phyloP scores from a whole-genome alignment of 37 sponge, comb jelly and placozoan genomes.

The Tethya wilhelma region DNA sequence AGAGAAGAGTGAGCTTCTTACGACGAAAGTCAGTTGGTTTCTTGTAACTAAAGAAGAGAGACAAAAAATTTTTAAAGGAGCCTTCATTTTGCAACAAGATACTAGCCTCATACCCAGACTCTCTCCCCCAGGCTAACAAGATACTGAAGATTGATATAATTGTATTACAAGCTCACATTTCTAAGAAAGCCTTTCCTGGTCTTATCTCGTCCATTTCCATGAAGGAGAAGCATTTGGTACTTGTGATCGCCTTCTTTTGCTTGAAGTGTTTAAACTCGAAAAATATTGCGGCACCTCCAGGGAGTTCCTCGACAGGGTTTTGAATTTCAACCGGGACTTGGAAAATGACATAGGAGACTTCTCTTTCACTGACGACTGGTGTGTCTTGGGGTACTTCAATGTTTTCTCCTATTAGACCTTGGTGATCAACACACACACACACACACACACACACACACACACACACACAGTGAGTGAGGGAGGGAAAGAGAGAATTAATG shows the following conservation, averaged over 20 bases:
- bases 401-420: constrained; percentile 4
- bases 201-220: constrained; percentile 86
- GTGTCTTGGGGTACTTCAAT: constrained; percentile 47
- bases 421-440: too few species aligned
- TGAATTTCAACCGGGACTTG: constrained; percentile 43
- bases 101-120: neutral
- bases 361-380: constrained; percentile 33
- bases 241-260: constrained; percentile 49
- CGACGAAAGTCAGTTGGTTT: constrained; percentile 79
- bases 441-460: too few species aligned
- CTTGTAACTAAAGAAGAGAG: constrained; percentile 65
- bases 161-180: constrained; percentile 63
- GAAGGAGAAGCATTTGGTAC: constrained; percentile 78
- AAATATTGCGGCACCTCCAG: constrained; percentile 65
- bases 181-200: constrained; percentile 57
- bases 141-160: neutral
- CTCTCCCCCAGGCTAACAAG: neutral
- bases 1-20: constrained; percentile 68
- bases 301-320: constrained; percentile 53
- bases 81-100: neutral
- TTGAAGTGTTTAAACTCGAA: constrained; percentile 87
- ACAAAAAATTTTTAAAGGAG: neutral
- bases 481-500: neutral
- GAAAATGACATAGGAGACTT: constrained; percentile 37
- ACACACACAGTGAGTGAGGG: neutral